These are phyloP conservation scores for Diarsia mendica DNA, from an alignment of 2,888 invertebrate species.

Conservation along the genomic window DNA sequence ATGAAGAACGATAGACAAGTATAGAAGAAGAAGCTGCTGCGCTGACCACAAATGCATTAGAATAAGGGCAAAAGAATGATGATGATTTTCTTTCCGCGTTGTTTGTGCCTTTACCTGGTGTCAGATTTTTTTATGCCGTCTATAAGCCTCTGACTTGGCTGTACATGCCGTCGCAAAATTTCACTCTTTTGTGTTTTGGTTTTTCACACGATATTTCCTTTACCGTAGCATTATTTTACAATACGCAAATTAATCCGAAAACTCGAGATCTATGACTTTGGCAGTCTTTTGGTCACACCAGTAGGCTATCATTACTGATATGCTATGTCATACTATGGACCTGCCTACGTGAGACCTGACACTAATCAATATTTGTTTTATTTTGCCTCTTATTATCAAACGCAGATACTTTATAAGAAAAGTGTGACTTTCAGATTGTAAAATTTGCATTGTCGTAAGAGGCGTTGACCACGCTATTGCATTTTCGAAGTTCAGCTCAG, in stretches of 20 bases:
- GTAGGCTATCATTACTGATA: background rate
- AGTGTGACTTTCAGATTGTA: constrained; percentile 3
- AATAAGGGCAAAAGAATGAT: too few relatives aligned
- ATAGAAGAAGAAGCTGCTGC: too few relatives aligned
- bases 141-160: background rate
- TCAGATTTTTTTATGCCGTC: background rate
- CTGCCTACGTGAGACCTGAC: background rate
- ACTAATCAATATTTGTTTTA: constrained; percentile 1
- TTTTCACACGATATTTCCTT: background rate
- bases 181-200: background rate
- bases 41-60: too few relatives aligned
- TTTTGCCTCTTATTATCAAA: constrained; percentile 29
- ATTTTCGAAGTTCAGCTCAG: background rate
- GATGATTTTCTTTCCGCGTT: too few relatives aligned
- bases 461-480: background rate
- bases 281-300: background rate
- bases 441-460: background rate
- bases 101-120: background rate
- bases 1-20: too few relatives aligned
- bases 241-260: background rate
- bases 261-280: background rate
- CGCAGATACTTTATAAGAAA: background rate
- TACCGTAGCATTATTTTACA: background rate
- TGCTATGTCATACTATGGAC: background rate
- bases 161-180: background rate